Evolutionary conservation across 2,888 invertebrate genomes (phyloP), one percentile per base, ranked within the genome.

Genomic region (Brenthis daphne): DNA sequence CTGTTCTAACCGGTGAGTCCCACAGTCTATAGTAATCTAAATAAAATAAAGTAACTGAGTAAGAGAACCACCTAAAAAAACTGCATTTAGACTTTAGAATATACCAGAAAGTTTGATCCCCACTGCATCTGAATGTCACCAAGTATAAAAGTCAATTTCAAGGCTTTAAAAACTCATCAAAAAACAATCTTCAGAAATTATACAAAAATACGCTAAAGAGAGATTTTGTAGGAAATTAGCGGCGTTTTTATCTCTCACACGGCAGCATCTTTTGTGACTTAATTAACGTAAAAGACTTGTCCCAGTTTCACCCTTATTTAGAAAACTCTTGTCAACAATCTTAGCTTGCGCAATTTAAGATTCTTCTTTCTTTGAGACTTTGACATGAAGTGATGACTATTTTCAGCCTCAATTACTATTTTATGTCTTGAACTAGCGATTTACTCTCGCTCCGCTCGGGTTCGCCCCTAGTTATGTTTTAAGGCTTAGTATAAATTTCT

Each of bases 251-350:
- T 63, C 20, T 63, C 54, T 8, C 54, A 63, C 37, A 63, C 63
- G 63, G 63, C 24, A 63, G 63, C 51, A 54, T 63, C 63, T 63
- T 63, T 63, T 63, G 63, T 54, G 43, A 63, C 63, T 63, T 63
- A 63, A 63, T 63, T 63, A 63, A 63, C 20, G 43, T 54, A 63
- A 63, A 63, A 63, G 37, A 43, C 54, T 63, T 63, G 63, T 63
- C 53, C 63, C 33, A 63, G 53, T 63, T 63, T 43, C 63, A 53
- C 51, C n/a, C 51, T 37, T 54, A 37, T 24, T 33, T 37, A 63
- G 63, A 24, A n/a, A 37, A 8, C 63, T 2, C 63, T 54, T 20
- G 33, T 50, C 63, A 43, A 33, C 20, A 20, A 63, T 54, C 63
- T 63, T 54, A 63, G 63, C 63, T 54, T 16, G 37, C 37, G 37